Base-by-base conservation (phyloP, 2,888 invertebrate species). In the Luffia ferchaultella region DNA sequence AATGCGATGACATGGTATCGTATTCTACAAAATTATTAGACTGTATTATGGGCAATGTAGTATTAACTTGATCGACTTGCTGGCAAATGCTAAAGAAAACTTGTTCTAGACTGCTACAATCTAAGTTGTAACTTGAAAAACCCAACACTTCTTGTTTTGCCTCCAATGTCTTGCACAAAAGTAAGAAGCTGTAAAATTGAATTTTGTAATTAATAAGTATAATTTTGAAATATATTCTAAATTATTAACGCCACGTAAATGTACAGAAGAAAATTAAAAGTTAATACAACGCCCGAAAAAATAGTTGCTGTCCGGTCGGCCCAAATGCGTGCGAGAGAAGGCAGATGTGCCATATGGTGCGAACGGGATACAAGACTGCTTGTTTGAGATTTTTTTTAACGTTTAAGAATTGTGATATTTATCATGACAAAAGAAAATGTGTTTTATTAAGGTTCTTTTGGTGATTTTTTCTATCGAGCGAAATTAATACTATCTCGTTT, bases 61-160 rank as follows among this genome's bases (percentile, higher is more conserved):
- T n/a, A n/a, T n/a, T n/a, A 3, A 12, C 30, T 30, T 12, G 3
- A 12, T 30, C 30, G 5, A 12, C 30, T 30, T 30, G 30, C 30
- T 30, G 30, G 12, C 30, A 30, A 12, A 30, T 73, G 57, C 80
- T 79, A 57, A 82, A 78, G 65, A 90, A 89, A 46, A 90, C 87
- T 58, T 88, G 86, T 59, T 90, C 90, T 52, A 90, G 69, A 44
- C 85, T 87, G 66, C 87, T 87, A 66, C 89, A 88, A 64, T 88
- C 87, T 56, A 90, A 60, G 15, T 76, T 68, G 58, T 86, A 82
- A 53, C 73, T 75, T 5, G 64, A 70, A 61, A 85, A 86, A 44
- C 76, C 84, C 42, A 85, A 73, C 20, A 62, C 58, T 1, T 60
- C 44, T 54, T 77, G 76, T 17, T 73, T 68, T 16, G 74, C 62